Conservation (phyloP, 2,797 vertebrate genomes). For the Anabacerthia variegaticeps region DNA sequence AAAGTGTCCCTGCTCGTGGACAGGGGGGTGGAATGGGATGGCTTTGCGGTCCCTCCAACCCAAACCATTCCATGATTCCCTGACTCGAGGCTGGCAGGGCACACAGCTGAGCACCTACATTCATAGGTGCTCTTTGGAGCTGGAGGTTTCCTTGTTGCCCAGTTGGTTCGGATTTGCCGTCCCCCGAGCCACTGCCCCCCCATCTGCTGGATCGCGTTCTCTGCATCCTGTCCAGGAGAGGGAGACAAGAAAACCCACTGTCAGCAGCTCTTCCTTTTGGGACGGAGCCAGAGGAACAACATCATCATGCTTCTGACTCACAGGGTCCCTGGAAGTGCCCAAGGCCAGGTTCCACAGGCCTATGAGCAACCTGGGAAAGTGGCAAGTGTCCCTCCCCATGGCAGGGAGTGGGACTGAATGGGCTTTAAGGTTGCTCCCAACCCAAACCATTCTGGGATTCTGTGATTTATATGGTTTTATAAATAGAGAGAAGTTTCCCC, state of each 20-base stretch:
- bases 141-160: constrained; percentile 97
- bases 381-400: not conserved
- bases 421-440: too few relatives aligned
- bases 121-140: constrained; percentile 94
- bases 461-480: not conserved
- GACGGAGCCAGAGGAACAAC: rapidly evolving
- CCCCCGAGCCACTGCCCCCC: constrained; percentile 98
- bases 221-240: constrained; percentile 84
- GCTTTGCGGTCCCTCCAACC: not conserved
- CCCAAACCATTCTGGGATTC: not conserved
- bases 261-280: rapidly evolving
- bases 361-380: not conserved
- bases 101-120: constrained; percentile 75
- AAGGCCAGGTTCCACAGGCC: not conserved
- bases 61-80: not conserved
- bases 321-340: not conserved
- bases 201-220: constrained; percentile 99
- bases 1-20: not conserved
- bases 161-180: constrained; percentile 97
- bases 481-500: not conserved
- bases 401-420: too few relatives aligned
- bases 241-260: not conserved
- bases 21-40: not conserved
- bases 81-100: not conserved
- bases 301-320: rapidly evolving